Evolutionary conservation across 2,888 invertebrate species (phyloP), one percentile per base, ranked within the genome.

Genomic region (Protophormia terraenovae): DNA sequence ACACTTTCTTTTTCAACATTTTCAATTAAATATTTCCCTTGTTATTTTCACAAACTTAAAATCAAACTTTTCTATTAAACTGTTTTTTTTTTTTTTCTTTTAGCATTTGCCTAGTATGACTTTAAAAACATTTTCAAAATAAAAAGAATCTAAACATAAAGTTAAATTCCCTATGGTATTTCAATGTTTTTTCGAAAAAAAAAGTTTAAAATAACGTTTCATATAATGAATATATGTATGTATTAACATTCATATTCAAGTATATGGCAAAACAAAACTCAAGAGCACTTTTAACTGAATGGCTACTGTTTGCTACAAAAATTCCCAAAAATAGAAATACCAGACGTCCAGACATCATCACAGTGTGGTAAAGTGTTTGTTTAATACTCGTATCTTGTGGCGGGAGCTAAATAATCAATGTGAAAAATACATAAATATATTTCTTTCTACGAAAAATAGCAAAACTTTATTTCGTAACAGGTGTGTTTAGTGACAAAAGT

Each of bases 401-500:
- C 41, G 27, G 71, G 41, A 71, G 71, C 19, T 32, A 58, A 58
- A 41, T 71, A 71, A 71, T 71, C 58, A 71, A 71, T 71, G 19
- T 24, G 71, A 16, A 41, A 24, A 58, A 24, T 29, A 45, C 7
- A 41, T 16, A 66, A 24, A 66, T 16, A 32, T 4, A 3, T 27
- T 24, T 69, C 14, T 67, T 41, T 67, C 29, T 3, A 4, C 2
- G 1, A 16, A 19, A 29, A 58, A 29, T 29, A 29, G 58, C 58
- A 16, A 27, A 50, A 69, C 32, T 69, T 69, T 53, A 45, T 32
- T 73, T 41, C n/a, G 29, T 32, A 73, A 32, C 58, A 73, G 60
- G 72, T 72, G 72, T 58, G 16, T 19, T 72, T 24, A 72, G 72
- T 72, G 72, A 58, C 72, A 72, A 72, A 72, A 72, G 16, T 72